Conservation (phyloP, 2,113 vertebrate genomes). For the Trichomycterus rosablanca region DNA sequence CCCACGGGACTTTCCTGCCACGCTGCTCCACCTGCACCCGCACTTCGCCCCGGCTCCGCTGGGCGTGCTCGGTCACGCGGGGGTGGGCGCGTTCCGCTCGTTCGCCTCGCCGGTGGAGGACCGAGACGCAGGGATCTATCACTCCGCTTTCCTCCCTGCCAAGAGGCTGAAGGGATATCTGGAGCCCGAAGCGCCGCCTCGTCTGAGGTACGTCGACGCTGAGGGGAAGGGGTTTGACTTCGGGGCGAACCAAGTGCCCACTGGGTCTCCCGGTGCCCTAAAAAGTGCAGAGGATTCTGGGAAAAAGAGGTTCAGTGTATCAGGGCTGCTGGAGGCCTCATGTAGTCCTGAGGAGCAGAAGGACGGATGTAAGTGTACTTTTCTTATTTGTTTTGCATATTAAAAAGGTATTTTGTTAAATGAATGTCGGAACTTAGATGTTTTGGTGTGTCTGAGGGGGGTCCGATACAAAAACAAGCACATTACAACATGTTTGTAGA, state of each 20-base stretch:
- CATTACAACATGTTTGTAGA: too few species aligned
- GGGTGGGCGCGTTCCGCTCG: constrained; percentile 90
- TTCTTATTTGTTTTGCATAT: background rate
- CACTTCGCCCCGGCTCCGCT: constrained; percentile 91
- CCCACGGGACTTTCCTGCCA: constrained; percentile 90
- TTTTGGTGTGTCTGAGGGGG: too few species aligned
- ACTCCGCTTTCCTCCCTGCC: constrained; percentile 93
- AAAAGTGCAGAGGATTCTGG: constrained; percentile 84
- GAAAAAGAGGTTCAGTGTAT: constrained; percentile 95
- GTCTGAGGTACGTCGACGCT: constrained; percentile 84
- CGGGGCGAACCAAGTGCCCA: constrained; percentile 71
- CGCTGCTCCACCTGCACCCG: constrained; percentile 92
- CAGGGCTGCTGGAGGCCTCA: constrained; percentile 90
- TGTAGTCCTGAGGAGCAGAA: constrained; percentile 90
- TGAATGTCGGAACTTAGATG: too few species aligned
- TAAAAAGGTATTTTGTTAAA: too few species aligned
- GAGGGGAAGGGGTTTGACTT: constrained; percentile 97
- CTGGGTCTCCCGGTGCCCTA: constrained; percentile 77
- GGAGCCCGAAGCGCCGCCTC: constrained; percentile 74
- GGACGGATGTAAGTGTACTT: constrained; percentile 88
- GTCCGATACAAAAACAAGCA: too few species aligned
- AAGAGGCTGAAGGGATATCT: constrained; percentile 93
- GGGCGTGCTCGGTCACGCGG: constrained; percentile 91
- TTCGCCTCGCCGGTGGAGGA: constrained; percentile 88
- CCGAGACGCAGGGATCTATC: constrained; percentile 81